phyloP scores from a whole-genome alignment of 2,888 invertebrate genomes.

The Perdita meconis region DNA sequence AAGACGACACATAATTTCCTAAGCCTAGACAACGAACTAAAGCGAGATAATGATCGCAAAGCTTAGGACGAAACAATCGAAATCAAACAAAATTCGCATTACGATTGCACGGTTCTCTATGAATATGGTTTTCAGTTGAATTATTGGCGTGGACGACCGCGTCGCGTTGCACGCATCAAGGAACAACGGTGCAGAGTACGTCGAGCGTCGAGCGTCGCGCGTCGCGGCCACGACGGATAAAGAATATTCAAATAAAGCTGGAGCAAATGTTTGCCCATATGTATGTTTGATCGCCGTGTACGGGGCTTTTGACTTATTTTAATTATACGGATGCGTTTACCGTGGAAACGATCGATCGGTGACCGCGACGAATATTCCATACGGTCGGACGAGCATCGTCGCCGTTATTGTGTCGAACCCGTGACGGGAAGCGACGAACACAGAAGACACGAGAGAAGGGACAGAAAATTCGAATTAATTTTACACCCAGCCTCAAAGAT shows the following conservation, averaged over 20 bases:
- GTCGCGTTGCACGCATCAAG: conserved; percentile 19
- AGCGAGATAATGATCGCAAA: no score
- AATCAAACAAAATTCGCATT: no score
- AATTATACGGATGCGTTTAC: conserved; percentile 55
- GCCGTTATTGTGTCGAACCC: conserved; percentile 6
- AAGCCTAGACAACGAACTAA: no score
- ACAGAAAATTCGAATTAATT: conserved; percentile 49
- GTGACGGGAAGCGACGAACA: not conserved
- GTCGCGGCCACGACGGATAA: conserved; percentile 27
- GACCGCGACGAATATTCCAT: conserved; percentile 46
- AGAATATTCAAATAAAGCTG: conserved; percentile 60
- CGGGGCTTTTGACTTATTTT: conserved; percentile 53
- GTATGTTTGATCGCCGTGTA: conserved; percentile 30
- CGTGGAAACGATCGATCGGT: conserved; percentile 23
- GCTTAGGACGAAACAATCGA: no score
- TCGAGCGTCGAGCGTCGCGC: no score
- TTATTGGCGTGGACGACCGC: conserved; percentile 27
- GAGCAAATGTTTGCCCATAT: conserved; percentile 57
- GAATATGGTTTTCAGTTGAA: conserved; percentile 44
- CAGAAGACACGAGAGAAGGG: not conserved
- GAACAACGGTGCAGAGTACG: no score
- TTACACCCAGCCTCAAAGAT: conserved; percentile 35
- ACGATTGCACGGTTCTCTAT: no score
- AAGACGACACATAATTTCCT: no score
- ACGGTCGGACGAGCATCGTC: conserved; percentile 6